Base-by-base conservation (phyloP, 2,888 invertebrate genomes). In the Folsomia manolachei region DNA sequence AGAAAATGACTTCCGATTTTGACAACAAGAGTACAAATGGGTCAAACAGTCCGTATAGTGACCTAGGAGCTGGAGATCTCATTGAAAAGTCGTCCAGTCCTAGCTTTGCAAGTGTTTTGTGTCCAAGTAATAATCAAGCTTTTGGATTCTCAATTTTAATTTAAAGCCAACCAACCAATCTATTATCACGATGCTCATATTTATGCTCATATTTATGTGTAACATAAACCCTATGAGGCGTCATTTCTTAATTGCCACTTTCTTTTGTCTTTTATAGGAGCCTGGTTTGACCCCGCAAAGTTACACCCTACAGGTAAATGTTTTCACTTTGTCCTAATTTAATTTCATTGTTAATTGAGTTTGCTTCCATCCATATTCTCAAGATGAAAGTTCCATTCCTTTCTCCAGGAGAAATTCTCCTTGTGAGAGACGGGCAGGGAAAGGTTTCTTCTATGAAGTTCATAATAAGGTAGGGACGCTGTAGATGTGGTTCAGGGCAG, bases 241-340 rank as follows among this genome's bases (percentile, higher is more conserved):
- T 74, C 65, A 68, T 65, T 61, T 69, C 64, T 52, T 69, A 51
- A 24, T 14, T 2, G 26, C 18, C 1, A 66, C 21, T 19, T 66
- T 62, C 21, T 23, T 27, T 63, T 21, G 85, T 88, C 87, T 86
- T 86, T 91, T 93, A 83, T 92, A 94, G 94, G 92, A 90, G 91
- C 93, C 87, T 94, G 93, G 94, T 93, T 93, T 89, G 92, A 92
- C 86, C 93, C 93, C 83, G 92, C 92, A 87, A 90, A 92, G 87
- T 90, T 94, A 86, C 91, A 94, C 86, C 94, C 94, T 82, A 90
- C 89, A 90, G 93, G 94, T 94, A 90, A 91, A 91, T 19, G 4
- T 69, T 14, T 4, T 39, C 4, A 39, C 14, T 39, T 25, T 19
- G 60, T 19, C 23, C 23, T 21, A 56, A 71, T 56, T 56, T 56